Evolutionary conservation across 2,113 vertebrate species (phyloP).

Genomic region (Perca schrenkii): DNA sequence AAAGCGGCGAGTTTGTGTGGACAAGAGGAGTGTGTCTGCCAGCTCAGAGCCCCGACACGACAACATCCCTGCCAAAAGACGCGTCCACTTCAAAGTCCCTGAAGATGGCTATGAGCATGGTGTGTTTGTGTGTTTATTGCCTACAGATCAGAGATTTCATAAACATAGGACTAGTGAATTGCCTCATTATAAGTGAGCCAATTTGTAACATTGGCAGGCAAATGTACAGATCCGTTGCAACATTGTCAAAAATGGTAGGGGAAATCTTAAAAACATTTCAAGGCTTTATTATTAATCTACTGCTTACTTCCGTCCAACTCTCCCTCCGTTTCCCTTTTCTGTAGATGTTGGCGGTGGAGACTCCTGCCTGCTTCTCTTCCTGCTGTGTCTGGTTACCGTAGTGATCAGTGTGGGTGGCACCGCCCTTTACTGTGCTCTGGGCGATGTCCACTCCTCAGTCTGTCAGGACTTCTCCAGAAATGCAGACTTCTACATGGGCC

Average conservation of each 20-base stretch:
- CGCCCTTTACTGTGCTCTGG: constrained; percentile 95
- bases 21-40: constrained; percentile 71
- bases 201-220: neutral
- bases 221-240: neutral
- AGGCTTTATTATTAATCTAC: neutral
- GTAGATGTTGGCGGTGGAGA: constrained; percentile 92
- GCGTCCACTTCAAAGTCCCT: constrained; percentile 93
- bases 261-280: neutral
- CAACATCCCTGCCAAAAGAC: constrained; percentile 87
- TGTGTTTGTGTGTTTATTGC: constrained; percentile 65
- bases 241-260: constrained; percentile 4
- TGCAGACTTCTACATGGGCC: constrained; percentile 93
- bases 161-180: neutral
- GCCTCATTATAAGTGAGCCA: no score
- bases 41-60: constrained; percentile 72
- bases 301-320: neutral
- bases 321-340: constrained; percentile 11
- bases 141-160: neutral
- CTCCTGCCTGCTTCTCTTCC: constrained; percentile 93
- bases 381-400: constrained; percentile 95
- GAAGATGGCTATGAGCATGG: constrained; percentile 92
- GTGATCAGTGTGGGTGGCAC: constrained; percentile 97
- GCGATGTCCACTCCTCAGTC: constrained; percentile 91
- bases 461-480: constrained; percentile 95
- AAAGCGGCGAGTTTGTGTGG: constrained; percentile 81